Conservation (phyloP, 2,113 vertebrate species). For the Lophius piscatorius region DNA sequence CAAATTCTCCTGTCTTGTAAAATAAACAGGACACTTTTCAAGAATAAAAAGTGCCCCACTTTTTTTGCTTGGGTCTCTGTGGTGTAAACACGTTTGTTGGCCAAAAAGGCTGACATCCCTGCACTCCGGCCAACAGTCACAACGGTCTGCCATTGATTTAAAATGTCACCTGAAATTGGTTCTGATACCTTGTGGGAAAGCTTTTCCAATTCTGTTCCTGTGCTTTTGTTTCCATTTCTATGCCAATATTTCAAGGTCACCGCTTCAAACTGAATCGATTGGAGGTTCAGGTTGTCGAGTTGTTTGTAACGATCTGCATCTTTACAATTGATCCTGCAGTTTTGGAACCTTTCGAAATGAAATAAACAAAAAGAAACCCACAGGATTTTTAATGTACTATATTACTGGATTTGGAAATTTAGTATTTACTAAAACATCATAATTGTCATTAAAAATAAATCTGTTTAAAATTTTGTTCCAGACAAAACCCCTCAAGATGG, state of each 20-base stretch:
- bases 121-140: conserved; percentile 43
- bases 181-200: conserved; percentile 53
- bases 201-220: conserved; percentile 37
- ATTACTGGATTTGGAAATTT: too few relatives aligned
- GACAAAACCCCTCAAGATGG: too few relatives aligned
- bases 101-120: conserved; percentile 48
- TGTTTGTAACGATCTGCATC: conserved; percentile 1
- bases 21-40: conserved; percentile 13
- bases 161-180: conserved; percentile 74
- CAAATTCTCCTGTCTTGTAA: conserved; percentile 31
- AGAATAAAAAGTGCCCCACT: conserved; percentile 1
- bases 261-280: conserved; percentile 13
- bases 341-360: not conserved
- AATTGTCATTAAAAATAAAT: not conserved
- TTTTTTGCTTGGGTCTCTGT: conserved; percentile 36
- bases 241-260: conserved; percentile 19
- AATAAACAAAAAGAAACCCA: too few relatives aligned
- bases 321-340: not conserved
- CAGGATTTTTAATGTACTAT: too few relatives aligned
- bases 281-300: not conserved
- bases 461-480: not conserved
- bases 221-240: conserved; percentile 42
- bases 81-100: conserved; percentile 28
- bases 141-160: conserved; percentile 56
- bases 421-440: not conserved